Base-by-base conservation (phyloP, 2,888 invertebrate species). In the Calephelis perditalis region DNA sequence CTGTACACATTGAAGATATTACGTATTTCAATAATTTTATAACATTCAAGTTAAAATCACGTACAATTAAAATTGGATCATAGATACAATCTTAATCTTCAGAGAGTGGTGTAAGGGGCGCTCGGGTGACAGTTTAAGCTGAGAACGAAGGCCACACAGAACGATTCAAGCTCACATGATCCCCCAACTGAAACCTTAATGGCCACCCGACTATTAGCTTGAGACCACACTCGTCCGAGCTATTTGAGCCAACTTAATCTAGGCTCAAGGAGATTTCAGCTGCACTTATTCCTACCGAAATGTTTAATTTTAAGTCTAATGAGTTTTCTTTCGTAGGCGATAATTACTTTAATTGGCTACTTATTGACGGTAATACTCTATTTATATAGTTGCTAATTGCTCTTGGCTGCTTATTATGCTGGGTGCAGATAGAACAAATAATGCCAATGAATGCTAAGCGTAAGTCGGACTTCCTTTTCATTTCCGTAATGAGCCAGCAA, bases 201-300 rank as follows among this genome's bases (percentile, higher is more conserved):
- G 73, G 78, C 71, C 43, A 54, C 59, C 43, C 67, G 72, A 73
- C 80, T 78, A 76, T 81, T 80, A 81, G 80, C 74, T 76, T 71
- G 74, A 76, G 75, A 66, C 71, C 70, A 71, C 76, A 69, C 67
- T 62, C 62, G 63, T 65, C 70, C 67, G 68, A 76, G 72, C 72
- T 70, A 70, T 71, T 73, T 71, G 74, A 79, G 75, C 77, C 73
- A 71, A 67, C 73, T 74, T 82, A 82, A 82, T 79, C 77, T 75
- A 68, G 75, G 76, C 77, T 75, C 71, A 8, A 69, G 76, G 67
- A 70, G 71, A 69, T 72, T 68, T 58, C 44, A 58, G 40, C 58
- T 52, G 40, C 64, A 78, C 75, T 75, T 80, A 77, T 80, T 77
- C 68, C 65, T 69, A 62, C 67, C 64, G 66, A 59, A 59, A 40